Evolutionary conservation across 2,888 invertebrate genomes (phyloP).

Genomic region (Meganola albula): DNA sequence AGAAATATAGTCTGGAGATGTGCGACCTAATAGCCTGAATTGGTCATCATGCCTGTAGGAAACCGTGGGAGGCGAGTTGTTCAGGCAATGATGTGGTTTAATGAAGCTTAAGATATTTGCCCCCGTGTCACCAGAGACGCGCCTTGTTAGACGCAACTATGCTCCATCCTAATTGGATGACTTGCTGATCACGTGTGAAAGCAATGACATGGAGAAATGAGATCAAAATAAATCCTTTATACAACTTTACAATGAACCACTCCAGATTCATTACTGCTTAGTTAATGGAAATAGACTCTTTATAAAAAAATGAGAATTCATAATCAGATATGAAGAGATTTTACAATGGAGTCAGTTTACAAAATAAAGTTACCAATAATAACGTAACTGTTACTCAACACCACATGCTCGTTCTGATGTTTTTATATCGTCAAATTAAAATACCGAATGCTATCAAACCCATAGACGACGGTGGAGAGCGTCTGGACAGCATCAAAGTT

Average conservation of each 20-base stretch:
- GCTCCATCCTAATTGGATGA: conserved; percentile 53
- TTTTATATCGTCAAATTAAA: conserved; percentile 51
- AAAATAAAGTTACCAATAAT: conserved; percentile 22
- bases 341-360: conserved; percentile 25
- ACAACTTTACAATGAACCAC: conserved; percentile 5
- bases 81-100: conserved; percentile 58
- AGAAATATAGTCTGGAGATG: conserved; percentile 35
- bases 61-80: conserved; percentile 58
- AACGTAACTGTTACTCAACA: conserved; percentile 28
- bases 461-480: conserved; percentile 19
- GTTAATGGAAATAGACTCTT: no score
- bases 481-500: conserved; percentile 41
- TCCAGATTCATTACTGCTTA: no score
- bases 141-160: conserved; percentile 55
- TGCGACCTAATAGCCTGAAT: conserved; percentile 48
- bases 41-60: conserved; percentile 53
- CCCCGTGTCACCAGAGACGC: conserved; percentile 58
- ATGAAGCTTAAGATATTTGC: conserved; percentile 73
- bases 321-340: no score
- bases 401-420: conserved; percentile 16
- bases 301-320: no score
- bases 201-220: conserved; percentile 10
- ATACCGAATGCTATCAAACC: conserved; percentile 36
- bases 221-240: conserved; percentile 18
- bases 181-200: conserved; percentile 25